phyloP scores from a whole-genome alignment of 2,113 vertebrate species.

The Zosterops japonicus region DNA sequence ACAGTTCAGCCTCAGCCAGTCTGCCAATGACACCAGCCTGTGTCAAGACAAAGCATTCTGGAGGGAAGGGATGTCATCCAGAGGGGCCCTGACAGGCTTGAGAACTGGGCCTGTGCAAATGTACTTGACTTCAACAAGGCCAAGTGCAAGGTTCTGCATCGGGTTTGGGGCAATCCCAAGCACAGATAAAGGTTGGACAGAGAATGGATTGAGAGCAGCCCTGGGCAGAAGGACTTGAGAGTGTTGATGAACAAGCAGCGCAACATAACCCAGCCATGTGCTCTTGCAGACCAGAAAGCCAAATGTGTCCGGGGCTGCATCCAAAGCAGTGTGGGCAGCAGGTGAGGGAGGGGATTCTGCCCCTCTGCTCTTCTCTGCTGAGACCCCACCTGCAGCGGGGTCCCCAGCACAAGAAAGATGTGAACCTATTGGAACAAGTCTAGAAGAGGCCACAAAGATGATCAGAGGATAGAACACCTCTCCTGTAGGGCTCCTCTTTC shows the following conservation, averaged over 20 bases:
- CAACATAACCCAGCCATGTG: background rate
- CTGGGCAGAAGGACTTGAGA: background rate
- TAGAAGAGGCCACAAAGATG: background rate
- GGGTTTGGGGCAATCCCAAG: background rate
- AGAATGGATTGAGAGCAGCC: background rate
- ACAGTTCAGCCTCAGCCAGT: background rate
- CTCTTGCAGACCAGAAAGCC: background rate
- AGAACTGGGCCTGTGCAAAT: background rate
- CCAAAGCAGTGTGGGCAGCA: background rate
- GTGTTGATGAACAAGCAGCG: background rate
- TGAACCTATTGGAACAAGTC: background rate
- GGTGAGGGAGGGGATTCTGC: background rate
- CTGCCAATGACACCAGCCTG: background rate
- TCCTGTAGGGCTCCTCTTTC: background rate
- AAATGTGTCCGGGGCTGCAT: accelerated
- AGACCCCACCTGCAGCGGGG: background rate
- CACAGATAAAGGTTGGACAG: background rate
- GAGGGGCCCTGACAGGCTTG: background rate
- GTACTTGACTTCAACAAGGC: background rate
- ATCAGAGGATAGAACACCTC: background rate
- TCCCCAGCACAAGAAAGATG: background rate
- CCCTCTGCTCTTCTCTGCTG: background rate
- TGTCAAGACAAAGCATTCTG: background rate
- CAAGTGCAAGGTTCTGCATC: background rate
- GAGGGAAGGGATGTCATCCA: background rate